Evolutionary conservation across 1,140 invertebrate genomes (phyloP).

Genomic region (Trichonephila inaurata): DNA sequence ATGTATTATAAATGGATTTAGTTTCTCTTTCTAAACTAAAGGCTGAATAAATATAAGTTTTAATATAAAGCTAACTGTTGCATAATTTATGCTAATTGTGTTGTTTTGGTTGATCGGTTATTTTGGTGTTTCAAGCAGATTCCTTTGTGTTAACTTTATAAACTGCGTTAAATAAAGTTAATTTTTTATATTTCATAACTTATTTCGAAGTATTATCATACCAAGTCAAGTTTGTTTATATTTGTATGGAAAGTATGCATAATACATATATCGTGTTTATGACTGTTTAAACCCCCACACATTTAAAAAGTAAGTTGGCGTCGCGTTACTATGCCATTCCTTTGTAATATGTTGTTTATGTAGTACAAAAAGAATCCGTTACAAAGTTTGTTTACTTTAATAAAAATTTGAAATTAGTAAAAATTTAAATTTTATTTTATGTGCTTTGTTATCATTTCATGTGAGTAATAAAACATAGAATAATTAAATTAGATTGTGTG

Average conservation of each 20-base stretch:
- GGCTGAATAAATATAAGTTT: slow-evolving; percentile 33
- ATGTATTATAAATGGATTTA: neutral
- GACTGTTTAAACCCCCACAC: neutral
- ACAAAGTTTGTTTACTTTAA: too few relatives aligned
- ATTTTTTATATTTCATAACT: neutral
- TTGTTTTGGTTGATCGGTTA: slow-evolving; percentile 53
- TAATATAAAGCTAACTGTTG: slow-evolving; percentile 73
- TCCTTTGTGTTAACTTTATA: neutral
- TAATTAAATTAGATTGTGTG: too few relatives aligned
- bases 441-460: too few relatives aligned
- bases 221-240: neutral
- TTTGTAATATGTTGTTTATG: too few relatives aligned
- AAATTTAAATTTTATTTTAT: too few relatives aligned
- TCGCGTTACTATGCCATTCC: neutral
- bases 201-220: neutral
- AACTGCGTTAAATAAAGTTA: neutral
- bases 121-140: slow-evolving; percentile 3
- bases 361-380: too few relatives aligned
- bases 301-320: neutral
- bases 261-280: neutral
- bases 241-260: neutral
- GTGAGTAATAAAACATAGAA: too few relatives aligned
- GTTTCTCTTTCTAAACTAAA: neutral
- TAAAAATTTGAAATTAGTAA: too few relatives aligned
- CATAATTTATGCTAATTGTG: slow-evolving; percentile 76